These are phyloP conservation scores for Eulemur mongoz DNA, from an alignment of 2,797 vertebrate species.

Conservation along the genomic window DNA sequence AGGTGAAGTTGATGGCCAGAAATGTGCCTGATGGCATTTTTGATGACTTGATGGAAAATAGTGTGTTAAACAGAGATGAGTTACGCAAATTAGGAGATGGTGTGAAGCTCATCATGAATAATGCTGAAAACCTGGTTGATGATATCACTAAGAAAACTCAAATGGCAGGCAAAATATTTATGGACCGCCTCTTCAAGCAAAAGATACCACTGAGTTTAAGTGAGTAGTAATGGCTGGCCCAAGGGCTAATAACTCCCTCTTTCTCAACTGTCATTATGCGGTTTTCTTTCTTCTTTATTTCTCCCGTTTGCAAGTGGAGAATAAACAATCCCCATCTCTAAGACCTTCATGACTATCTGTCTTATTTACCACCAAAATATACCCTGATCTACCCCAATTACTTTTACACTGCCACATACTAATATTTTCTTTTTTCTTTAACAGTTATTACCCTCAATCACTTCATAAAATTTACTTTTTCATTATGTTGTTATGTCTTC, in stretches of 20 bases:
- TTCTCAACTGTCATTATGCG: not conserved
- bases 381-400: too few relatives aligned
- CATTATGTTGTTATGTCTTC: not conserved
- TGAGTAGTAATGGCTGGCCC: not conserved
- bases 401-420: not conserved
- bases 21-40: not conserved
- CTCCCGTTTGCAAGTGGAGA: not conserved
- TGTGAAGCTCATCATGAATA: rapidly evolving
- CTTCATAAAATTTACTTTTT: not conserved
- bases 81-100: not conserved
- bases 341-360: not conserved
- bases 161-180: not conserved
- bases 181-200: not conserved
- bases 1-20: not conserved
- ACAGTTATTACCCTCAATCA: not conserved
- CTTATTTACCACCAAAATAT: not conserved
- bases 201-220: not conserved
- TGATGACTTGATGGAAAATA: conserved; percentile 1
- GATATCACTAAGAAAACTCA: not conserved
- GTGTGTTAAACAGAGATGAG: not conserved
- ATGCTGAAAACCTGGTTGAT: not conserved
- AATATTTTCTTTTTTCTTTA: not conserved
- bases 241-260: not conserved
- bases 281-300: not conserved
- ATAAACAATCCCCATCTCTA: not conserved